These are phyloP conservation scores for Calameuta idolon DNA, from an alignment of 2,888 invertebrate species.

Conservation along the genomic window DNA sequence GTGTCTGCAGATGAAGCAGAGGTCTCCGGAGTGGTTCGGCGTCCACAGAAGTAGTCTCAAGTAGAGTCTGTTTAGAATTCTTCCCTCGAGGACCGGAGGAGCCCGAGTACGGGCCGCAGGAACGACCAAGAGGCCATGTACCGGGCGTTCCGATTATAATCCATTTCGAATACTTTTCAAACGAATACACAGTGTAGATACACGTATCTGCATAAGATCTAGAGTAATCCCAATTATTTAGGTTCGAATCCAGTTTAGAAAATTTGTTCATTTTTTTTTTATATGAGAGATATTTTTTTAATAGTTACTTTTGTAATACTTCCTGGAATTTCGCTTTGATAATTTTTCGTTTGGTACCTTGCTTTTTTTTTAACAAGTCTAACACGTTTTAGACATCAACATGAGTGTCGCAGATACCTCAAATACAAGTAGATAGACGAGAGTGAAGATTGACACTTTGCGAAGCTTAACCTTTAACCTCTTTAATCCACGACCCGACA, in stretches of 20 bases:
- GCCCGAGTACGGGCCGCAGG: conserved; percentile 11
- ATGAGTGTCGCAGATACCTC: background rate
- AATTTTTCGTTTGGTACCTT: background rate
- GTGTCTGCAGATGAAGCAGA: conserved; percentile 13
- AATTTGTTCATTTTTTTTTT: background rate
- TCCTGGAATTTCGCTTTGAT: background rate
- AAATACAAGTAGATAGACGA: background rate
- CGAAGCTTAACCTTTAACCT: background rate
- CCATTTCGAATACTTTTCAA: background rate
- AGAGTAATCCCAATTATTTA: background rate
- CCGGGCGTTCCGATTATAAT: conserved; percentile 10
- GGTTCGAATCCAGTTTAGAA: background rate
- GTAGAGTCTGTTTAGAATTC: conserved; percentile 28
- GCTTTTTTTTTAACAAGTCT: too few relatives aligned
- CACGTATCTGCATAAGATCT: background rate
- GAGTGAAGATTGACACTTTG: background rate
- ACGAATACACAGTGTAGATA: background rate
- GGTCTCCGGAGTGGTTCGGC: conserved; percentile 14
- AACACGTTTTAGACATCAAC: background rate
- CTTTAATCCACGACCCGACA: background rate
- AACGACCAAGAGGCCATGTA: conserved; percentile 2
- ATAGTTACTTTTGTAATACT: background rate
- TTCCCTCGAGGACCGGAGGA: conserved; percentile 22
- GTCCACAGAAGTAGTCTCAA: conserved; percentile 26
- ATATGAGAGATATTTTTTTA: background rate